Base-by-base conservation (phyloP, 2,888 invertebrate species). In the Xestia ashworthii region DNA sequence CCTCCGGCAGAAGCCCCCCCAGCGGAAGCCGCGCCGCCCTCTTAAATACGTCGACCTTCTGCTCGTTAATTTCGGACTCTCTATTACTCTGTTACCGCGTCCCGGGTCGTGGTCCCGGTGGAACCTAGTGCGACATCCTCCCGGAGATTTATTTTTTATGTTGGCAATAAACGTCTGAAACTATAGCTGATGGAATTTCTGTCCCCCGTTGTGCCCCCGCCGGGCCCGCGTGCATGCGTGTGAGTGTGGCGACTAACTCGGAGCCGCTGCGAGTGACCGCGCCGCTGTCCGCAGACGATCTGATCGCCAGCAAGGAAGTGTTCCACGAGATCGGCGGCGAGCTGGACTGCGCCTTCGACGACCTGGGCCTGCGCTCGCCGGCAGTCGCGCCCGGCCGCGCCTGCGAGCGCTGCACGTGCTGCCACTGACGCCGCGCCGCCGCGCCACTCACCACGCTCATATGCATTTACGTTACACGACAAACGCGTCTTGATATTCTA, bases 321-420 rank as follows among this genome's bases (percentile, higher is more conserved):
- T 99, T 98, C 98, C 98, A 98, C 97, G 97, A 98, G 94, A 98
- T 99, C 95, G 99, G 98, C 90, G 99, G 99, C 94, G 99, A 99
- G 96, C 97, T 99, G 97, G 99, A 99, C 97, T 97, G 97, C 94
- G 98, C 99, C 90, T 99, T 99, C 97, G 97, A 98, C 93, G 98
- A 98, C 95, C 95, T 96, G 81, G 95, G 94, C 44, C 89, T 96
- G 89, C 93, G 93, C 86, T 73, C 89, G 76, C 79, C 91, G 78
- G 85, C 89, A 25, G 41, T 84, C 32, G 72, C 84, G 68, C 64
- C 86, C 71, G 73, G 67, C 50, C 92, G 93, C 84, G 80, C 86
- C 87, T 96, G 96, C 94, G 93, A 94, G 48, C 94, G 95, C 85
- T 96, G 95, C 94, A 94, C 95, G 44, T 95, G 96, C 94, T 96